Percentiles rank a stretch among this genome's conserved stretches.
Conservation (phyloP, 1,140 invertebrate species). For the Solenopsis invicta region DNA sequence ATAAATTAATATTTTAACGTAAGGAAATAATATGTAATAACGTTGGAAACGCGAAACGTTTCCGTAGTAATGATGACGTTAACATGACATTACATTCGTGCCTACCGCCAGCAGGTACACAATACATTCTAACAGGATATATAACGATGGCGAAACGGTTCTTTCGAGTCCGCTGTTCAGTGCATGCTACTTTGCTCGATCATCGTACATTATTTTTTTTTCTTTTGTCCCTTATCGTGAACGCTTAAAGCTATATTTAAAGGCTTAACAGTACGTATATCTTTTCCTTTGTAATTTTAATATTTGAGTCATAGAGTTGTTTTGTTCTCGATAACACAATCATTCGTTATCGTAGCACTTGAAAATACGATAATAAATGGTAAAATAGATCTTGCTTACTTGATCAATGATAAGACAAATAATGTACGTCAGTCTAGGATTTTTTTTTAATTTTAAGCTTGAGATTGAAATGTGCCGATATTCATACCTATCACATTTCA, state of each 20-base stretch:
- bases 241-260: conserved; percentile 48
- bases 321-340: conserved; percentile 39
- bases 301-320: conserved; percentile 18
- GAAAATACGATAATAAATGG: background rate
- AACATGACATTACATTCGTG: conserved; percentile 59
- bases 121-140: conserved; percentile 70
- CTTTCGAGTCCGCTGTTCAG: conserved; percentile 30
- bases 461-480: too few relatives aligned
- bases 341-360: conserved; percentile 34
- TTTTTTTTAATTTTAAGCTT: too few relatives aligned
- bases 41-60: conserved; percentile 45
- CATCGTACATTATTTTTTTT: conserved; percentile 19
- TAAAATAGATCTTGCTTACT: background rate
- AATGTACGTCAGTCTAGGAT: too few relatives aligned
- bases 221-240: conserved; percentile 14
- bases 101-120: conserved; percentile 75
- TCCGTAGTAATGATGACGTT: conserved; percentile 55
- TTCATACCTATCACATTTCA: too few relatives aligned
- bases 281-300: background rate
- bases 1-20: conserved; percentile 74
- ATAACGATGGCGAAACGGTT: conserved; percentile 35
- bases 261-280: conserved; percentile 24
- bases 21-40: conserved; percentile 63
- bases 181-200: conserved; percentile 39
- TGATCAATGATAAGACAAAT: conserved; percentile 6